Evolutionary conservation across 2,797 vertebrate genomes (phyloP).

Genomic region (Pantherophis alleghaniensis): DNA sequence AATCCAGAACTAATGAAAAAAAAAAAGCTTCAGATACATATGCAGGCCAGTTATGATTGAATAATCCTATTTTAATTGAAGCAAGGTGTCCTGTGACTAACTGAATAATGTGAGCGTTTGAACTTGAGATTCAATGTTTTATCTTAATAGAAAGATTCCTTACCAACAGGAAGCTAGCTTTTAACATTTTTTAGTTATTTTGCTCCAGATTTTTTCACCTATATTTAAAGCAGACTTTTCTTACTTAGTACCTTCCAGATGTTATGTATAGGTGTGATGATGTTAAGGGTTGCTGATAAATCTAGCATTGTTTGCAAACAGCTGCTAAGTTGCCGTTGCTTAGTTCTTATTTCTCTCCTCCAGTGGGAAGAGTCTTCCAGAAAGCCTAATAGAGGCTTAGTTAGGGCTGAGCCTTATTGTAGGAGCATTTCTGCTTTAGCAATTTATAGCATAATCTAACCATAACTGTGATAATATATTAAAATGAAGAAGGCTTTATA

Average conservation of each 20-base stretch:
- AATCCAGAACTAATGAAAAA: background rate
- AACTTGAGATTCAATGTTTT: background rate
- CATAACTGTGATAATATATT: background rate
- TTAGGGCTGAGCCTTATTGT: background rate
- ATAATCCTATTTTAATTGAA: background rate
- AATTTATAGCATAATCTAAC: background rate
- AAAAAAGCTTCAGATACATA: background rate
- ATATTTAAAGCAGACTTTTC: background rate
- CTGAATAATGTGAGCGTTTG: background rate
- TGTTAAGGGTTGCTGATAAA: background rate
- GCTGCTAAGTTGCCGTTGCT: background rate
- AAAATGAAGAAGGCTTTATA: background rate
- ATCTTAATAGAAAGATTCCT: background rate
- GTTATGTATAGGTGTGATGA: background rate
- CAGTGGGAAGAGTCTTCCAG: background rate
- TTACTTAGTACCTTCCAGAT: background rate
- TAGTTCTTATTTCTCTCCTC: background rate
- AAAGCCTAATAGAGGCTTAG: background rate
- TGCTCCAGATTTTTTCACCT: background rate
- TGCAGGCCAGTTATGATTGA: background rate
- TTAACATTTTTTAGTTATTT: background rate
- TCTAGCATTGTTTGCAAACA: background rate
- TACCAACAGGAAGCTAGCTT: background rate
- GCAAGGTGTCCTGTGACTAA: background rate
- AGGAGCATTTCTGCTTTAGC: background rate